These are phyloP conservation scores for Heliconius congener DNA, from an alignment of 1,140 invertebrate genomes.

Conservation along the genomic window DNA sequence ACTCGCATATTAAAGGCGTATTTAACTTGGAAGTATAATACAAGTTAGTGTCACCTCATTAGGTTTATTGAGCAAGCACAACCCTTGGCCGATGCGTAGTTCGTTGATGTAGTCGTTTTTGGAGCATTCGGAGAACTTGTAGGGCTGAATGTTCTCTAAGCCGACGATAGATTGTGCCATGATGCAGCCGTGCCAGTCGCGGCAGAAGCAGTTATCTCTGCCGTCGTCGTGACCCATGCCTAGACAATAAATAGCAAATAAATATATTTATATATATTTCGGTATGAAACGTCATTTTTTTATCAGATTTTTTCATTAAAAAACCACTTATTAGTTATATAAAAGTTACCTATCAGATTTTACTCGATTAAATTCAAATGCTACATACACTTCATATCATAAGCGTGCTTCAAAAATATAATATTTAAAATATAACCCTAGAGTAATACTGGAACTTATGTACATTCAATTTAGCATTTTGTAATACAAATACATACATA, in stretches of 20 bases:
- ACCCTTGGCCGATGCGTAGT: constrained; percentile 88
- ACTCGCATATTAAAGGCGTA: neutral
- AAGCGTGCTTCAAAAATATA: too few species aligned
- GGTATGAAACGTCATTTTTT: too few species aligned
- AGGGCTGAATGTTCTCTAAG: constrained; percentile 94
- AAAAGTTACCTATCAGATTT: too few species aligned
- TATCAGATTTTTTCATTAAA: too few species aligned
- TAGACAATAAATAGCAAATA: constrained; percentile 30
- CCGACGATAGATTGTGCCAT: constrained; percentile 96
- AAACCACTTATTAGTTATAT: too few species aligned
- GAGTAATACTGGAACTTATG: neutral
- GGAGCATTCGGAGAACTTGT: constrained; percentile 96
- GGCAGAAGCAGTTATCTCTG: constrained; percentile 90
- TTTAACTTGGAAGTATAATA: neutral
- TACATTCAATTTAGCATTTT: neutral
- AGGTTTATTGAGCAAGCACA: constrained; percentile 95
- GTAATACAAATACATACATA: neutral
- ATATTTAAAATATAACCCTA: neutral
- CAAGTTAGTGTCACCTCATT: constrained; percentile 85
- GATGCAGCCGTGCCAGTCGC: constrained; percentile 97
- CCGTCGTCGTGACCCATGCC: constrained; percentile 97
- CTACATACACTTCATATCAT: too few species aligned
- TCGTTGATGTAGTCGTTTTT: constrained; percentile 92
- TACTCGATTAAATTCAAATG: too few species aligned
- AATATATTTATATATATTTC: too few species aligned